phyloP scores from a whole-genome alignment of 1,140 invertebrate species.

The Temnothorax nylanderi region DNA sequence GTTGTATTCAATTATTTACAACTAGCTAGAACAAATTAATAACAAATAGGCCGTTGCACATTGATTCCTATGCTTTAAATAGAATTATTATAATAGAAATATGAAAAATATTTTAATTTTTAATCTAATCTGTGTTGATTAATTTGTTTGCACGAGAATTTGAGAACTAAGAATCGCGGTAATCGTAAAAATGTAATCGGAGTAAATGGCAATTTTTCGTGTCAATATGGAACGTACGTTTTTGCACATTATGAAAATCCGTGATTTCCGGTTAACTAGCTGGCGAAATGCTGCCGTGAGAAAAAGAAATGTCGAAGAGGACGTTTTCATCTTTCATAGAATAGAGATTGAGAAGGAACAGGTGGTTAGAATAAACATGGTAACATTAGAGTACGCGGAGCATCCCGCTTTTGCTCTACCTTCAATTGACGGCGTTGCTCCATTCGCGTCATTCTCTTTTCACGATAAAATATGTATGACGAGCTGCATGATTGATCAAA shows the following conservation, averaged over 20 bases:
- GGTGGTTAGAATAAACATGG: constrained; percentile 67
- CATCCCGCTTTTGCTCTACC: constrained; percentile 13
- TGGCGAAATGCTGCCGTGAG: background rate
- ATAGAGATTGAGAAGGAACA: constrained; percentile 53
- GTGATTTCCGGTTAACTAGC: constrained; percentile 1
- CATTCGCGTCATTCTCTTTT: constrained; percentile 5
- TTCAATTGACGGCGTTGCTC: constrained; percentile 49
- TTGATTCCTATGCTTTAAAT: background rate
- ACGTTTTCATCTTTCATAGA: constrained; percentile 44
- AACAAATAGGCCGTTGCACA: background rate
- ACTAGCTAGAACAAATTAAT: background rate
- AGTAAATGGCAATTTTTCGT: background rate
- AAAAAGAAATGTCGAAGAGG: constrained; percentile 27
- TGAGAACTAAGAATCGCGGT: background rate
- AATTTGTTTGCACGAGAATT: background rate
- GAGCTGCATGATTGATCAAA: background rate
- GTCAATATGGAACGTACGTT: background rate
- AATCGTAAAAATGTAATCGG: background rate
- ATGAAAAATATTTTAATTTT: background rate
- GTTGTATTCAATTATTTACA: background rate
- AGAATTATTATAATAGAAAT: background rate
- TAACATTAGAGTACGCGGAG: constrained; percentile 18
- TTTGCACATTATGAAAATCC: background rate
- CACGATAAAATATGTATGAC: background rate
- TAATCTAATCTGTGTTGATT: background rate